Conservation (phyloP, 2,113 vertebrate genomes). For the Ahaetulla prasina region DNA sequence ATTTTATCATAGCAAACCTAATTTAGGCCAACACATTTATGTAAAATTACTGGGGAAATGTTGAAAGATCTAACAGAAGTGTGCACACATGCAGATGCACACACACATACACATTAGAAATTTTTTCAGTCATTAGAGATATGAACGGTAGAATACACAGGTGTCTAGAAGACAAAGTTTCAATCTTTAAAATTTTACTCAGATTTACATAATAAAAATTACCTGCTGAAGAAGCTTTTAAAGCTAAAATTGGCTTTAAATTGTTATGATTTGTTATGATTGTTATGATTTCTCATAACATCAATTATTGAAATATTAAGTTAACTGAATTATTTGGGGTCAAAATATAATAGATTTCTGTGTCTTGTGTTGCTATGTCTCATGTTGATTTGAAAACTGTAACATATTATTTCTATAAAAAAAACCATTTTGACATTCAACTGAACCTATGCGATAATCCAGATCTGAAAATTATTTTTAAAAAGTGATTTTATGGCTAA, state of each 20-base stretch:
- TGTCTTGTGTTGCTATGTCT: too few species aligned
- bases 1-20: background rate
- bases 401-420: background rate
- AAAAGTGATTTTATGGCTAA: background rate
- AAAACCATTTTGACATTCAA: background rate
- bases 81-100: accelerated
- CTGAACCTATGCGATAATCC: background rate
- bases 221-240: too few species aligned
- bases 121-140: background rate
- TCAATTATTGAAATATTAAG: background rate
- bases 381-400: background rate
- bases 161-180: too few species aligned
- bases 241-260: too few species aligned
- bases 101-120: background rate
- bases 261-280: too few species aligned
- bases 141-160: background rate
- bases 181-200: background rate
- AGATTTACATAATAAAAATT: background rate
- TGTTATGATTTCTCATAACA: too few species aligned
- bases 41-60: background rate
- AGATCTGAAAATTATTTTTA: background rate
- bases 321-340: background rate
- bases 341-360: background rate
- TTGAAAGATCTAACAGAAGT: background rate
- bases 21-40: background rate